These are phyloP conservation scores for Cricetomys ansorgei DNA, from an alignment of 2,113 vertebrate species.

Conservation along the genomic window DNA sequence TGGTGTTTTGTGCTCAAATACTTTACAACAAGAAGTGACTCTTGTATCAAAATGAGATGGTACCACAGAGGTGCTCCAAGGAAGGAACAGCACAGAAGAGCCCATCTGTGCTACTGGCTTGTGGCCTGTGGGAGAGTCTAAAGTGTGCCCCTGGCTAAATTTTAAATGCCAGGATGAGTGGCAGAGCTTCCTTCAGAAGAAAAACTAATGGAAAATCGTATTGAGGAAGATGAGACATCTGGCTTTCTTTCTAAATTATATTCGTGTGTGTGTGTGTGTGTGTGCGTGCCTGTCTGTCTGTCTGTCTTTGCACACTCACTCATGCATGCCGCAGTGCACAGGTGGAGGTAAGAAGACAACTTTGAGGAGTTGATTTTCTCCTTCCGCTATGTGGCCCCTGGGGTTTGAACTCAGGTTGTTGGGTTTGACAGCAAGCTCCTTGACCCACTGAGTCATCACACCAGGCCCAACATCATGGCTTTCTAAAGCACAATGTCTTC, in stretches of 20 bases:
- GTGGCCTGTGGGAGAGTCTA: not conserved
- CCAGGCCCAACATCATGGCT: not conserved
- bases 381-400: fast-evolving
- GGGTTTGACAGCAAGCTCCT: not conserved
- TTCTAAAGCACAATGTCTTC: not conserved
- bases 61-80: fast-evolving
- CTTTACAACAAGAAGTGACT: not conserved
- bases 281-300: not conserved
- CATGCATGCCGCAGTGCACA: not conserved
- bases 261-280: not conserved
- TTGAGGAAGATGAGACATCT: not conserved
- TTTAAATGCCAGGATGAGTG: not conserved
- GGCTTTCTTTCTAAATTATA: not conserved
- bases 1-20: not conserved
- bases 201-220: not conserved
- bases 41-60: not conserved
- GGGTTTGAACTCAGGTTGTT: not conserved
- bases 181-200: not conserved
- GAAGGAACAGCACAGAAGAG: not conserved
- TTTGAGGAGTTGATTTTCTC: not conserved
- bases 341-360: not conserved
- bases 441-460: too few relatives aligned
- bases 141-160: not conserved
- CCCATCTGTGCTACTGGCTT: not conserved
- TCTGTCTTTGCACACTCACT: not conserved